phyloP scores from a whole-genome alignment of 2,888 invertebrate genomes.

The Tenthredo mesomela region DNA sequence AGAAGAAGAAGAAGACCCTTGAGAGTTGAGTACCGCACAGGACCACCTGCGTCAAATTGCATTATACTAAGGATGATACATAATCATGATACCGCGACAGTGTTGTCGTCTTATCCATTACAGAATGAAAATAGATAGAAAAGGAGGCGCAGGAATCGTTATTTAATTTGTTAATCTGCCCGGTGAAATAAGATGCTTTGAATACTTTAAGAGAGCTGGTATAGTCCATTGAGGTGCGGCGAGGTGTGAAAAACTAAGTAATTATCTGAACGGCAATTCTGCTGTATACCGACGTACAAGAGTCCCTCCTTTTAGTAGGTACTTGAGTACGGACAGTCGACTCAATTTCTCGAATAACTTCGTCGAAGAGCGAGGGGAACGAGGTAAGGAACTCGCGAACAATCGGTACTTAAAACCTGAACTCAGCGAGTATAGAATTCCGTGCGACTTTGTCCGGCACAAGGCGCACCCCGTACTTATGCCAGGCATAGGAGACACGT shows the following conservation, averaged over 20 bases:
- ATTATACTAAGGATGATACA: constrained; percentile 68
- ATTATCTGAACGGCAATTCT: constrained; percentile 36
- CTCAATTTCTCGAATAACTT: constrained; percentile 49
- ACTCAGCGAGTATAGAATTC: constrained; percentile 44
- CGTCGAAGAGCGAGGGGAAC: background rate
- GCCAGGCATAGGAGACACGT: background rate
- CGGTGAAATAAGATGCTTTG: constrained; percentile 19
- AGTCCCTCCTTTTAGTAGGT: constrained; percentile 18
- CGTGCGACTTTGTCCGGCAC: constrained; percentile 40
- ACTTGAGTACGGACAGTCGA: constrained; percentile 3
- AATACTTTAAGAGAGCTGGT: constrained; percentile 9
- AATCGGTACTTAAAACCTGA: constrained; percentile 51
- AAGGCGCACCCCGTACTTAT: constrained; percentile 10
- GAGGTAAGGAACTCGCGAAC: constrained; percentile 7
- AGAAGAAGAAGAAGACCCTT: constrained; percentile 47
- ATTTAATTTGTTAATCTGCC: constrained; percentile 28
- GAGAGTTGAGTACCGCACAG: constrained; percentile 61
- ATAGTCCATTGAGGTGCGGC: background rate
- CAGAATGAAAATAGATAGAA: background rate
- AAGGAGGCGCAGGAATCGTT: background rate
- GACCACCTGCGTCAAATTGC: constrained; percentile 68
- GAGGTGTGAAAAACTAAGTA: constrained; percentile 44
- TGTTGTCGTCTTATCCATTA: constrained; percentile 28
- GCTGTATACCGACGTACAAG: background rate
- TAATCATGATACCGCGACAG: constrained; percentile 62